Percentiles rank a stretch among this genome's conserved stretches.
Evolutionary conservation across 2,888 invertebrate genomes (phyloP).

Genomic region (Keiferia lycopersicella): DNA sequence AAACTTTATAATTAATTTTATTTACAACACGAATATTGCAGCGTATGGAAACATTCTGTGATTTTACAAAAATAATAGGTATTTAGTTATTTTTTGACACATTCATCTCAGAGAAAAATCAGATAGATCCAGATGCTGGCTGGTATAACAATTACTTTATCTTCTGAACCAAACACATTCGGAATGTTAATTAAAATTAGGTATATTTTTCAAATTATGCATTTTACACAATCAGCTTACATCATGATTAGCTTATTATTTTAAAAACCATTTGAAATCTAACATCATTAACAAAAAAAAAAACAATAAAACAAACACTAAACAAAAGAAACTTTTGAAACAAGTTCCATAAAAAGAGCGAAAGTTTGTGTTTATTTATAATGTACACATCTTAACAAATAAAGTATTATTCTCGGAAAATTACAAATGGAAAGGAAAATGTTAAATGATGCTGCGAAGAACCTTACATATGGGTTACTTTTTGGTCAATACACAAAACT

Average conservation of each 20-base stretch:
- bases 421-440: background rate
- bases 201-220: conserved; percentile 4
- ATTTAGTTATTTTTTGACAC: background rate
- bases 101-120: background rate
- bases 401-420: background rate
- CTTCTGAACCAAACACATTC: background rate
- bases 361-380: background rate
- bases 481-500: background rate
- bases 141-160: no score
- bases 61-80: conserved; percentile 16
- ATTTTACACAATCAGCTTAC: background rate
- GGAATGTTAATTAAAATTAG: conserved; percentile 3
- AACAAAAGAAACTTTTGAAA: background rate
- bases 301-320: conserved; percentile 6
- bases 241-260: background rate
- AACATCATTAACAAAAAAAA: background rate
- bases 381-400: background rate
- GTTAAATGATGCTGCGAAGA: background rate
- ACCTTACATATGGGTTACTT: no score
- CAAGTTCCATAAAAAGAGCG: no score
- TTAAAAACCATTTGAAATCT: background rate
- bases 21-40: conserved; percentile 74
- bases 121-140: background rate
- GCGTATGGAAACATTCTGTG: conserved; percentile 35
- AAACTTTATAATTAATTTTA: conserved; percentile 54